These are phyloP conservation scores for Emydoidea blandingii DNA, from an alignment of 2,797 vertebrate genomes.

Conservation along the genomic window DNA sequence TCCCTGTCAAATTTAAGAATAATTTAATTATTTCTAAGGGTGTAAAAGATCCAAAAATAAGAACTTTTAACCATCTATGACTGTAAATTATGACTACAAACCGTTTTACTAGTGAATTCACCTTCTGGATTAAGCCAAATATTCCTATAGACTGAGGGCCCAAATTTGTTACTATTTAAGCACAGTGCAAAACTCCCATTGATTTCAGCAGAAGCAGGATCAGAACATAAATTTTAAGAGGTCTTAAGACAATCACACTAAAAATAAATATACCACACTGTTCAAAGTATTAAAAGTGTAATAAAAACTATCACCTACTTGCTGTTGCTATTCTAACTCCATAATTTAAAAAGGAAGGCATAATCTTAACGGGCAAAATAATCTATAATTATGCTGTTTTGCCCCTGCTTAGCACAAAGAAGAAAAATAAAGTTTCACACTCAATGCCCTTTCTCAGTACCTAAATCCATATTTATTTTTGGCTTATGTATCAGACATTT, in stretches of 20 bases:
- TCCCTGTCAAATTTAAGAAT: background rate
- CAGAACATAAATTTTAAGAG: background rate
- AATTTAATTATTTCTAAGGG: background rate
- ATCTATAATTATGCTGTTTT: background rate
- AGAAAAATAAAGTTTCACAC: background rate
- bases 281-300: background rate
- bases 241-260: background rate
- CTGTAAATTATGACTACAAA: background rate
- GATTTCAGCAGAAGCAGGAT: conserved; percentile 8
- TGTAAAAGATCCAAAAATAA: too few relatives aligned
- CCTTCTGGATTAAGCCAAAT: conserved; percentile 15
- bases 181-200: background rate
- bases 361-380: background rate
- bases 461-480: background rate
- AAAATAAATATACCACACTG: background rate
- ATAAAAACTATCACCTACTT: background rate
- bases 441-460: background rate
- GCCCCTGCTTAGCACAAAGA: background rate
- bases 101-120: background rate
- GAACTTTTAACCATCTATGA: background rate
- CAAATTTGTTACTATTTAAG: background rate
- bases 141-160: background rate
- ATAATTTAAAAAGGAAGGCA: background rate
- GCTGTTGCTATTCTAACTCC: rapidly evolving
- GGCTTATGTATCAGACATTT: background rate